These are phyloP conservation scores for Agriopis marginaria DNA, from an alignment of 2,888 invertebrate species.

Conservation along the genomic window DNA sequence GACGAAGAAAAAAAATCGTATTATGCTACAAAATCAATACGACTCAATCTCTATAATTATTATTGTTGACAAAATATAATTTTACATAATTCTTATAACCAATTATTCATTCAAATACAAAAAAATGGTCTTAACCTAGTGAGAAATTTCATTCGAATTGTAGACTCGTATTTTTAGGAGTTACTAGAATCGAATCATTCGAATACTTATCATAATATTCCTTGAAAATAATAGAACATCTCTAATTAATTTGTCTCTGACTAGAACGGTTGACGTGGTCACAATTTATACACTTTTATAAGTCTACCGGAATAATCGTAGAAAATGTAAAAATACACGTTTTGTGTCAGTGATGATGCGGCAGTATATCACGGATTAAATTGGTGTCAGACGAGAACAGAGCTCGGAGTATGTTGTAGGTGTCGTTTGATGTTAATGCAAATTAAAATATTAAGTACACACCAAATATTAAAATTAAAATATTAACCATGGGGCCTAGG, in stretches of 20 bases:
- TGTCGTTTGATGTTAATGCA: constrained; percentile 7
- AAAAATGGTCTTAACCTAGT: too few species aligned
- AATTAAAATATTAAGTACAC: neutral
- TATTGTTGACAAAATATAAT: too few species aligned
- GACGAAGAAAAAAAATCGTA: too few species aligned
- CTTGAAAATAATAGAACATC: neutral
- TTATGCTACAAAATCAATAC: too few species aligned
- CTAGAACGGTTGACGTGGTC: constrained; percentile 20
- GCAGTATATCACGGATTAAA: constrained; percentile 17
- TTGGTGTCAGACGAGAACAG: constrained; percentile 24
- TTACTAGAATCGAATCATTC: neutral
- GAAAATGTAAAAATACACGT: constrained; percentile 27
- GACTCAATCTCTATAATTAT: too few species aligned
- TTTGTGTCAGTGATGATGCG: constrained; percentile 27
- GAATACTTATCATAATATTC: neutral
- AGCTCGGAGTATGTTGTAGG: neutral
- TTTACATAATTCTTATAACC: too few species aligned
- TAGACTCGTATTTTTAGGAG: too few species aligned
- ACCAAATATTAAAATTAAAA: too few species aligned
- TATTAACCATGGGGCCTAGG: too few species aligned
- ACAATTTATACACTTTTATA: constrained; percentile 28
- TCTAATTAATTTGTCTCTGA: constrained; percentile 24
- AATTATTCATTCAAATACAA: too few species aligned
- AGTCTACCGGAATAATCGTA: constrained; percentile 22
- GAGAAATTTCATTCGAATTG: too few species aligned